phyloP scores from a whole-genome alignment of 1,140 invertebrate genomes.

The Chrysopa pallens region DNA sequence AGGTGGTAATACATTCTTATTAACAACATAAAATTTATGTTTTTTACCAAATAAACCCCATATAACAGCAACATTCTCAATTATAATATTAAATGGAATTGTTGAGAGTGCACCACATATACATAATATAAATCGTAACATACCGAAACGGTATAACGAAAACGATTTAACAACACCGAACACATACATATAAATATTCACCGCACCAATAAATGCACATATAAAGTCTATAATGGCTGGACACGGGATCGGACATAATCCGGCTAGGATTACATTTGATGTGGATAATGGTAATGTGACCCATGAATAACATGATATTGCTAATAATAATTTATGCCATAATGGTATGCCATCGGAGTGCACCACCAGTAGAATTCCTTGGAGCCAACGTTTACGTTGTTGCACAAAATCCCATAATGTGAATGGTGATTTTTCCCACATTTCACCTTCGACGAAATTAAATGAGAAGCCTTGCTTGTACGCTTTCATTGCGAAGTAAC shows the following conservation, averaged over 20 bases:
- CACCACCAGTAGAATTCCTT: slow-evolving; percentile 88
- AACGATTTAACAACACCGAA: slow-evolving; percentile 94
- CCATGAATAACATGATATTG: slow-evolving; percentile 89
- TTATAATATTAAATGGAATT: slow-evolving; percentile 80
- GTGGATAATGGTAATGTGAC: slow-evolving; percentile 83
- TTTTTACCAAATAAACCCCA: slow-evolving; percentile 85
- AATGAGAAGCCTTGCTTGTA: slow-evolving; percentile 70
- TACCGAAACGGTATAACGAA: slow-evolving; percentile 67
- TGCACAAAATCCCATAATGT: slow-evolving; percentile 88
- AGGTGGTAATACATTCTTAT: slow-evolving; percentile 59
- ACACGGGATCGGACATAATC: slow-evolving; percentile 73
- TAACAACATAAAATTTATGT: slow-evolving; percentile 89
- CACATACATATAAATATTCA: slow-evolving; percentile 91
- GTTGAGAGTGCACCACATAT: slow-evolving; percentile 70
- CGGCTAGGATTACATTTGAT: slow-evolving; percentile 71
- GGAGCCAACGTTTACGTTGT: slow-evolving; percentile 90
- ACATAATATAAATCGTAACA: slow-evolving; percentile 60
- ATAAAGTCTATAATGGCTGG: slow-evolving; percentile 65
- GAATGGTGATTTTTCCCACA: slow-evolving; percentile 97
- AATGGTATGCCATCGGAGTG: slow-evolving; percentile 74
- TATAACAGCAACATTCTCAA: slow-evolving; percentile 86
- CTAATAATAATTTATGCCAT: slow-evolving; percentile 65
- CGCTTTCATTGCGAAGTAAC: slow-evolving; percentile 90
- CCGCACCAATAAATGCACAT: slow-evolving; percentile 75
- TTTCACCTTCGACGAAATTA: slow-evolving; percentile 89